Base-by-base conservation (phyloP, 2,797 vertebrate genomes). In the Paedocypris micromegethes region DNA sequence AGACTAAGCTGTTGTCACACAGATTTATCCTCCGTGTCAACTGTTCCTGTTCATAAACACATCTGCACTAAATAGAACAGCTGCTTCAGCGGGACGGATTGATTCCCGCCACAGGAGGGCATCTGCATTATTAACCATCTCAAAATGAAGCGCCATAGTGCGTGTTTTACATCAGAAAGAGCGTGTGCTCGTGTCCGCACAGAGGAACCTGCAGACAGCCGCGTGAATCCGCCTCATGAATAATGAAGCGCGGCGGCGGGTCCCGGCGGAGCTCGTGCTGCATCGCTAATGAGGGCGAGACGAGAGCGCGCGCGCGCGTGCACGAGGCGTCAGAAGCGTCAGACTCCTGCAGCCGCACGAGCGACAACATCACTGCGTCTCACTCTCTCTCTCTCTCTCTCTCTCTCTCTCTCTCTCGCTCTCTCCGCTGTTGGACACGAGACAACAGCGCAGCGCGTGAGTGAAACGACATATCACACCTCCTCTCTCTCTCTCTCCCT, bases 161-260 rank as follows among this genome's bases (percentile, higher is more conserved):
- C n/a, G 6, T 63, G 57, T 74, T 66, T 64, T 77, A 54, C 53
- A 59, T 78, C 66, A 66, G 60, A 68, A 60, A 58, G 54, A 58
- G 51, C 55, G 43, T 66, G 60, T 60, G 41, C 41, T 48, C 73
- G 6, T 50, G 65, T 66, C 69, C 55, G 8, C 8, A 44, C 59
- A 48, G 56, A 48, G 38, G 47, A 58, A 60, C 43, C 67, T 53
- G 66, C 53, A 39, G 69, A 60, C 58, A 79, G 85, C 85, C 87
- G 90, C 88, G 86, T 89, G 86, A 85, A 86, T 86, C 85, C 77
- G 82, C 81, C 76, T 89, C 87, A 92, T 93, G 86, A 93, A 93
- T 92, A 92, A 93, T 93, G 88, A 88, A 93, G 77, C 68, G 81
- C 89, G 91, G 89, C 89, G 89, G 88, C 86, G 88, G 83, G 84